Evolutionary conservation across 1,140 invertebrate species (phyloP), one percentile per base, ranked within the genome.

Genomic region (Phocides pigmalion): DNA sequence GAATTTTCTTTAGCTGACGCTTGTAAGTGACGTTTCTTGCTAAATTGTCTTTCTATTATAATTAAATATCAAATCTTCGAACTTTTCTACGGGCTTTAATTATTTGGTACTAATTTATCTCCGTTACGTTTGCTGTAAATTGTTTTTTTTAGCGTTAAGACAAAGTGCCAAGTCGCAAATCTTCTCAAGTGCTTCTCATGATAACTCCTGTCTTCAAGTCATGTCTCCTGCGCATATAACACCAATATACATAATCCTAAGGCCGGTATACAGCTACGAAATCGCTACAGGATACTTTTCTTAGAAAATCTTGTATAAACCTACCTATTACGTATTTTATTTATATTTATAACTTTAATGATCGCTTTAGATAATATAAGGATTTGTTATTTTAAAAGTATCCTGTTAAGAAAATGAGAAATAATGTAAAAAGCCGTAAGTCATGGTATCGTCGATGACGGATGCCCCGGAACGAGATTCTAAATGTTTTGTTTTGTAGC

Each of bases 151-250:
- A 84, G 81, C 68, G 59, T 61, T 90, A 90, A 90, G 85, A 81
- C 66, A 72, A 89, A 90, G 88, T 90, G 88, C 88, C 88, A 90
- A 89, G 77, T 83, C 74, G 76, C 77, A 64, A 79, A 78, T 76
- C 64, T 28, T 69, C 84, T 82, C 78, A 74, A n/a, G 77, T 86
- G 84, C 85, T 84, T 87, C 86, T 88, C 76, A 76, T 81, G n/a
- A 8, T 47, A n/a, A 42, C 49, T 47, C 32, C 44, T 25, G 46
- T 49, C 46, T 49, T 35, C 3, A 3, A 32, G 3, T 2, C 11
- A 32, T 14, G 16, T 17, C 54, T 59, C 41, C 42, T 35, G 44
- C 62, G 59, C 47, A 41, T 50, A 61, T 16, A 44, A 61, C 41
- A 46, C 54, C 41, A 59, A 46, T 56, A 39, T n/a, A n/a, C 15